phyloP scores from a whole-genome alignment of 2,113 vertebrate genomes.

The Mustelus asterias region DNA sequence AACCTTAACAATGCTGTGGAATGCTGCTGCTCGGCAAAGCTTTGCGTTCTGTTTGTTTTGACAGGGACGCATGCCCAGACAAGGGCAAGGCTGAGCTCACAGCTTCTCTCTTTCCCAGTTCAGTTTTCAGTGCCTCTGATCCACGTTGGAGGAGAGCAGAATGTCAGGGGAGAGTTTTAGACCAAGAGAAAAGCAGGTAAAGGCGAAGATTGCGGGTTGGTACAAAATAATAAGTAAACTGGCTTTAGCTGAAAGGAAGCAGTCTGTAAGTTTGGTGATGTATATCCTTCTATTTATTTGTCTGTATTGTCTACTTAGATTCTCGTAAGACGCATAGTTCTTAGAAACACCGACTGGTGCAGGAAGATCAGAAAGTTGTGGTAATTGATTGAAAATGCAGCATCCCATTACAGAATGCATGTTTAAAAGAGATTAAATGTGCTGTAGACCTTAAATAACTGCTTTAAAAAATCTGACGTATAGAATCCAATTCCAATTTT shows the following conservation, averaged over 20 bases:
- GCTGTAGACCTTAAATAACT: neutral
- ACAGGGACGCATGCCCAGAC: constrained; percentile 54
- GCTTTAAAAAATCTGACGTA: neutral
- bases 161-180: constrained; percentile 51
- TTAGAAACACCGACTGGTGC: neutral
- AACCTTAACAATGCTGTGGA: constrained; percentile 32
- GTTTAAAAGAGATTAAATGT: neutral
- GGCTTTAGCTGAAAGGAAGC: constrained; percentile 5
- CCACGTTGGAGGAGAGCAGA: constrained; percentile 46
- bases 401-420: neutral
- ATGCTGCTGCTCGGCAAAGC: constrained; percentile 27
- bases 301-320: neutral
- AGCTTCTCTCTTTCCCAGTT: constrained; percentile 32
- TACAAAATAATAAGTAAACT: neutral
- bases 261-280: neutral
- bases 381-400: constrained; percentile 1
- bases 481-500: neutral
- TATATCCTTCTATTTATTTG: neutral
- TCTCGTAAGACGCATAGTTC: neutral
- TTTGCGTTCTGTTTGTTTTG: constrained; percentile 31
- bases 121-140: constrained; percentile 38
- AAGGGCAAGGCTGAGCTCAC: constrained; percentile 40
- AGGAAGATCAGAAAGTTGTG: neutral
- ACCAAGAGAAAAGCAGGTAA: constrained; percentile 54
- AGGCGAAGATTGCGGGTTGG: constrained; percentile 33